Percentiles rank a stretch among this genome's conserved stretches.
phyloP scores from a whole-genome alignment of 2,797 vertebrate genomes.

The Pitangus sulphuratus region DNA sequence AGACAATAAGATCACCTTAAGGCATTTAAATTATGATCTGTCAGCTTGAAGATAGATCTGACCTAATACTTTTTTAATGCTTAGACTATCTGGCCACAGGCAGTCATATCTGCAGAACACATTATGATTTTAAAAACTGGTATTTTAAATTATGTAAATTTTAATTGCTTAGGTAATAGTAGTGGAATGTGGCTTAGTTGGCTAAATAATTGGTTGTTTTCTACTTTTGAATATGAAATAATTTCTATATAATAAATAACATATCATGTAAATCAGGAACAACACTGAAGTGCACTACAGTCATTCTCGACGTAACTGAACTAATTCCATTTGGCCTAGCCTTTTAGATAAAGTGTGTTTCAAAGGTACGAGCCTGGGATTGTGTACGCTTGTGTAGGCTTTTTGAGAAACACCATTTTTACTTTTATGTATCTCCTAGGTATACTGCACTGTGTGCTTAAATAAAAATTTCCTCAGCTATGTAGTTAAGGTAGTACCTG shows the following conservation, averaged over 20 bases:
- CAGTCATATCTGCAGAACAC: slow-evolving; percentile 65
- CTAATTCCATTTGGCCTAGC: background rate
- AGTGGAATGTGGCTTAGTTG: background rate
- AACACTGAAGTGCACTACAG: background rate
- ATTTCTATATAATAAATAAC: background rate
- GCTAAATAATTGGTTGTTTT: background rate
- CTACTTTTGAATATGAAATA: background rate
- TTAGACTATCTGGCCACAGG: slow-evolving; percentile 69
- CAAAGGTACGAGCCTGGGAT: background rate
- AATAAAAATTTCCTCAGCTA: background rate
- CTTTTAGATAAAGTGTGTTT: background rate
- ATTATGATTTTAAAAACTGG: slow-evolving; percentile 56
- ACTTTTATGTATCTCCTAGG: accelerated
- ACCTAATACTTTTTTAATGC: slow-evolving; percentile 73
- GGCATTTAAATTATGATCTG: slow-evolving; percentile 78
- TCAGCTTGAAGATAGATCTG: slow-evolving; percentile 78
- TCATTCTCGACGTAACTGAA: background rate
- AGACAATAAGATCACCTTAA: slow-evolving; percentile 79
- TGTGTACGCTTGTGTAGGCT: accelerated
- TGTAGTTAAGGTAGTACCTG: background rate
- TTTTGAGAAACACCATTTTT: background rate
- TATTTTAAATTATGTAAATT: background rate
- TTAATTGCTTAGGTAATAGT: background rate
- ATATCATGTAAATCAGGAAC: background rate
- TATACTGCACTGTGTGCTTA: background rate